Conservation (phyloP, 2,113 vertebrate species). For the Himantopus leucocephalus region DNA sequence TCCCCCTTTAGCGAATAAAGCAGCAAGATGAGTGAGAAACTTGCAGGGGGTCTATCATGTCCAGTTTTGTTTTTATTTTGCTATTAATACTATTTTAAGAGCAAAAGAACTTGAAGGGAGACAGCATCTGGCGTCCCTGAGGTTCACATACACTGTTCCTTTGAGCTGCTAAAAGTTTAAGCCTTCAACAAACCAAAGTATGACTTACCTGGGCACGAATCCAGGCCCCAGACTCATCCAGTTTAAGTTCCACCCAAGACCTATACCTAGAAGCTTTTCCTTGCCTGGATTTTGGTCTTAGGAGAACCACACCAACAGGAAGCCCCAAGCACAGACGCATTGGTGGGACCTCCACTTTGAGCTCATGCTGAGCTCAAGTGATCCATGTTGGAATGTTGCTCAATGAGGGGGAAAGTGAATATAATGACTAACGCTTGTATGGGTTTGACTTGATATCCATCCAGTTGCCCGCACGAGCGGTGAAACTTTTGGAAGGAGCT, state of each 20-base stretch:
- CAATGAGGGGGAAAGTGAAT: not conserved
- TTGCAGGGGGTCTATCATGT: not conserved
- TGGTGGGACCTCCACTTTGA: not conserved
- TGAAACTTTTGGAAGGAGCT: not conserved
- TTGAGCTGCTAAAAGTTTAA: not conserved
- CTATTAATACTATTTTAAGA: not conserved
- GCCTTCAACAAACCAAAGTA: not conserved
- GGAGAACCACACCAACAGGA: not conserved
- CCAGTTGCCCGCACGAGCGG: fast-evolving
- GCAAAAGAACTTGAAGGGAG: not conserved
- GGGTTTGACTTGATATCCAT: not conserved
- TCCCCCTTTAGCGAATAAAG: not conserved
- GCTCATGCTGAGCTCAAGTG: not conserved
- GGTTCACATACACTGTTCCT: not conserved
- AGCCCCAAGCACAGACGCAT: not conserved
- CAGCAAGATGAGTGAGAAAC: not conserved
- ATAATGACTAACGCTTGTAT: not conserved
- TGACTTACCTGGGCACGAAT: not conserved
- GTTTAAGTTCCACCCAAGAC: not conserved
- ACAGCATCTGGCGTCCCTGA: not conserved
- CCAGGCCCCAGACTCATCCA: not conserved
- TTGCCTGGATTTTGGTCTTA: not conserved
- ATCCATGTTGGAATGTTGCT: fast-evolving
- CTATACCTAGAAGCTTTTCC: not conserved
- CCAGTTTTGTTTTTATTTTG: not conserved